Evolutionary conservation across 1,140 invertebrate genomes (phyloP).

Genomic region (Rhagoletis pomonella): DNA sequence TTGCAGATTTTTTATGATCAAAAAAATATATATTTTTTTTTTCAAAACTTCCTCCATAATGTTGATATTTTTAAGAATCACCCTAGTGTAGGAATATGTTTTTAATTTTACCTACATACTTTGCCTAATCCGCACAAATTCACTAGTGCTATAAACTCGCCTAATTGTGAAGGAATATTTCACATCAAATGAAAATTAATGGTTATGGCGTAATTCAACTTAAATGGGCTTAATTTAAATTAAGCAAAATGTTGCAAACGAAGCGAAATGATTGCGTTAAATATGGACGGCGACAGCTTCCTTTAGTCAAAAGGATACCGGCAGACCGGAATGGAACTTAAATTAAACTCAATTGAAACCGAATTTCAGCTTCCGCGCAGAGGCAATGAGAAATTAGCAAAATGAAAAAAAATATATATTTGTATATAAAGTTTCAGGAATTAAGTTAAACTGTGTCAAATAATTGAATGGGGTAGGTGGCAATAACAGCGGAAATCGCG

Average conservation of each 20-base stretch:
- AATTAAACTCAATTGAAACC: constrained; percentile 41
- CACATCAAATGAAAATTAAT: constrained; percentile 49
- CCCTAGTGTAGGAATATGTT: too few species aligned
- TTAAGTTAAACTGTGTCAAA: not conserved
- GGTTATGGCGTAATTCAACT: constrained; percentile 41
- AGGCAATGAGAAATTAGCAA: constrained; percentile 42
- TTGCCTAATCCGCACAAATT: not conserved
- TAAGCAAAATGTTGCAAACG: constrained; percentile 34
- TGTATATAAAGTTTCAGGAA: not conserved
- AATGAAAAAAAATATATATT: not conserved
- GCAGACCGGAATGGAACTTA: constrained; percentile 7
- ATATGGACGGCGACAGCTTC: not conserved
- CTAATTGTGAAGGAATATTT: constrained; percentile 47
- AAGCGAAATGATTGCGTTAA: constrained; percentile 47
- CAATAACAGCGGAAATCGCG: not conserved
- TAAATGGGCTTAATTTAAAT: constrained; percentile 35
- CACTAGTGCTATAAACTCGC: not conserved
- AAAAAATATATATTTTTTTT: too few species aligned
- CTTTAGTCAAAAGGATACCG: not conserved
- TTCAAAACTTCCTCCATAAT: too few species aligned
- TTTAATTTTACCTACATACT: not conserved
- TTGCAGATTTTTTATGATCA: too few species aligned
- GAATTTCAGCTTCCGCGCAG: constrained; percentile 23
- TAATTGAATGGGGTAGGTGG: not conserved
- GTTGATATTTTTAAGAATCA: too few species aligned